Percentiles rank a stretch among this genome's conserved stretches.
phyloP scores from a whole-genome alignment of 1,140 invertebrate species.

The Drosophila willistoni region DNA sequence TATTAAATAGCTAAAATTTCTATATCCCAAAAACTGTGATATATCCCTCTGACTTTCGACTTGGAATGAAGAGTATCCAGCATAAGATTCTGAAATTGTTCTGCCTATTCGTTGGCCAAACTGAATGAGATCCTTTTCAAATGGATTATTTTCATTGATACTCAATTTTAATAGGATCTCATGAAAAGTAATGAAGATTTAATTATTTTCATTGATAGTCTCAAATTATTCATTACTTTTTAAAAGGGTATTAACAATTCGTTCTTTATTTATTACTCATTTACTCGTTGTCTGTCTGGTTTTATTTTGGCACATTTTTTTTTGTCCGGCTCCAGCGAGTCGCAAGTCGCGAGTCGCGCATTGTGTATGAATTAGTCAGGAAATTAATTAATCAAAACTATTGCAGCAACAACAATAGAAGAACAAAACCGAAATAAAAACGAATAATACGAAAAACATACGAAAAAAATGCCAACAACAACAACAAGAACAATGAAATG shows the following conservation, averaged over 20 bases:
- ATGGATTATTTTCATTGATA: too few relatives aligned
- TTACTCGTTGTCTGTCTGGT: conserved; percentile 9
- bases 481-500: conserved; percentile 24
- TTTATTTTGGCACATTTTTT: conserved; percentile 65
- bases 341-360: conserved; percentile 76
- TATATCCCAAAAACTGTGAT: too few relatives aligned
- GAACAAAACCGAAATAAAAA: conserved; percentile 23
- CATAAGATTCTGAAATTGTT: too few relatives aligned
- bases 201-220: too few relatives aligned
- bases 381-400: conserved; percentile 82
- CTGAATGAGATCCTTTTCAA: too few relatives aligned
- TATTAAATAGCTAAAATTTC: too few relatives aligned
- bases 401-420: conserved; percentile 53
- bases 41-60: too few relatives aligned
- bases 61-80: too few relatives aligned
- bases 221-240: too few relatives aligned
- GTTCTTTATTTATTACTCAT: conserved; percentile 18
- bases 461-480: conserved; percentile 25
- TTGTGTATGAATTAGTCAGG: conserved; percentile 81
- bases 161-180: too few relatives aligned
- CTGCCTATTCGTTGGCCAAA: too few relatives aligned
- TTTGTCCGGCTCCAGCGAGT: conserved; percentile 70
- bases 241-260: conserved; percentile 47
- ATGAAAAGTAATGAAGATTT: too few relatives aligned
- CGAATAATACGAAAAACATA: conserved; percentile 17